These are phyloP conservation scores for Holcopasites calliopsidis DNA, from an alignment of 1,140 invertebrate genomes.

Conservation along the genomic window DNA sequence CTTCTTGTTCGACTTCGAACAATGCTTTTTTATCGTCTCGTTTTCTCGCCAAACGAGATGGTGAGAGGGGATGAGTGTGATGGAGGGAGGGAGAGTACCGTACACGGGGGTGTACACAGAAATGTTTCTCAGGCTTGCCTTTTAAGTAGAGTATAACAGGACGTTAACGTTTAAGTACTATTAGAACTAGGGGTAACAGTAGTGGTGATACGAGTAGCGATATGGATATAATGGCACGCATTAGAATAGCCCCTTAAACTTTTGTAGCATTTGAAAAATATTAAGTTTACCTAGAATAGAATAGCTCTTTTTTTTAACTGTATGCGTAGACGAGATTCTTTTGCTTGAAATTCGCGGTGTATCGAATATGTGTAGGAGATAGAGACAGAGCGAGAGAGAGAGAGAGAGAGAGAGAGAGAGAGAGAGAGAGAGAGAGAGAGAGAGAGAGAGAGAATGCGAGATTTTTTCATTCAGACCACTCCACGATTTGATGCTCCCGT, in stretches of 20 bases:
- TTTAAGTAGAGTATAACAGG: slow-evolving; percentile 57
- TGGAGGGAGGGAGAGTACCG: neutral
- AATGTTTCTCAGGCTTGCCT: slow-evolving; percentile 53
- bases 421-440: neutral
- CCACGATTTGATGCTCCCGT: too few relatives aligned
- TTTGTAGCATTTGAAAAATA: slow-evolving; percentile 60
- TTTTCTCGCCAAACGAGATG: too few relatives aligned
- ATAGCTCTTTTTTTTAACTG: slow-evolving; percentile 43
- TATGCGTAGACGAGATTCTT: slow-evolving; percentile 23
- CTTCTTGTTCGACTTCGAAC: too few relatives aligned
- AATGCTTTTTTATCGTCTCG: too few relatives aligned
- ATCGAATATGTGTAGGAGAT: slow-evolving; percentile 23
- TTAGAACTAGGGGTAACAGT: slow-evolving; percentile 56
- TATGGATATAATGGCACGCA: slow-evolving; percentile 55
- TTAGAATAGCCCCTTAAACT: slow-evolving; percentile 50
- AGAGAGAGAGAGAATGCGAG: slow-evolving; percentile 13
- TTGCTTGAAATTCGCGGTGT: slow-evolving; percentile 24
- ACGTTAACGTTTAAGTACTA: slow-evolving; percentile 56
- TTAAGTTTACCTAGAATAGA: slow-evolving; percentile 54
- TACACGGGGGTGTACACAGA: slow-evolving; percentile 51
- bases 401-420: neutral
- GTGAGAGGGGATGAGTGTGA: too few relatives aligned
- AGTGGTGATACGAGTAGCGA: slow-evolving; percentile 61
- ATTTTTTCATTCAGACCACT: too few relatives aligned
- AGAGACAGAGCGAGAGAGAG: slow-evolving; percentile 10